Evolutionary conservation across 2,113 vertebrate genomes (phyloP), one percentile per base, ranked within the genome.

Genomic region (Mastomys coucha): DNA sequence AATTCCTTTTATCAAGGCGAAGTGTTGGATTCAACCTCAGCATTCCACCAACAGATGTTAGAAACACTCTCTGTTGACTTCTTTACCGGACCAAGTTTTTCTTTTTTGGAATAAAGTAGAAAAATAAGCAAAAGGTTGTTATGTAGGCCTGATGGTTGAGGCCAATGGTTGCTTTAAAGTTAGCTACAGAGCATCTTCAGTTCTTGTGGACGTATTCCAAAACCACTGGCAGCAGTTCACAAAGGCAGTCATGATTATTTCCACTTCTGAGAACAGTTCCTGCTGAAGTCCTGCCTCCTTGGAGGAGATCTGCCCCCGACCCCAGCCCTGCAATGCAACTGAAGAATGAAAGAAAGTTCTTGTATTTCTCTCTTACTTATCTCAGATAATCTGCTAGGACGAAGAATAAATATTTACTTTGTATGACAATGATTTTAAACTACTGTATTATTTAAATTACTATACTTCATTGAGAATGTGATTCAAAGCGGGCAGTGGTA

Each of bases 161-260:
- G 82, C 19, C 39, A 65, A 9, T 65, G n/a, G 58, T 31, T 45
- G 16, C 67, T 94, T 88, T 12, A 91, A 58, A 72, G 16, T 93
- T 94, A 69, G 36, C 72, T 88, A 96, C 60, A 81, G 97, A 97
- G 78, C 20, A 87, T 97, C 94, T 98, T 96, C 96, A 95, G 31
- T 26, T 69, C n/a, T 42, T 91, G 65, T 88, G 4, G 24, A 10
- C 91, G 22, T 88, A 60, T 53, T 93, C 95, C 97, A 97, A 60
- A 69, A 58, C 53, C 17, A 36, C 39, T 45, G 75, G n/a, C 92
- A 97, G 95, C 98, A 69, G 77, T 96, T 97, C 96, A 95, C 49
- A 67, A 56, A 42, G 82, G 65, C 45, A 70, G 91, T 91, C 73
- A 2, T 42, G 26, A 97, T 86, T 89, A 70, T 90, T 97, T 75